Evolutionary conservation across 1,140 invertebrate genomes (phyloP).

Genomic region (Drosophila repletoides): DNA sequence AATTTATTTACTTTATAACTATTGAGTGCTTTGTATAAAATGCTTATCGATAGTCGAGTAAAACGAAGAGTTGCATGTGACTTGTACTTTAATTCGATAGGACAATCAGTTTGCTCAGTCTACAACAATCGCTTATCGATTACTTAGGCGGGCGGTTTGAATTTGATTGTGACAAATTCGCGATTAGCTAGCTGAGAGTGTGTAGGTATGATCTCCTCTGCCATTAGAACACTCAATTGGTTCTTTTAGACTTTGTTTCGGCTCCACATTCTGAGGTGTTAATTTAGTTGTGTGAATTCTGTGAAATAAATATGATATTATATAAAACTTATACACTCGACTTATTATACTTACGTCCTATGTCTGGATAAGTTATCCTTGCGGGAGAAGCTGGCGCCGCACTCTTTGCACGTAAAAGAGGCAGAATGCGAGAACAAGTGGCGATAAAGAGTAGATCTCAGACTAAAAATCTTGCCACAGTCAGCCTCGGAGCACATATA

Average conservation of each 20-base stretch:
- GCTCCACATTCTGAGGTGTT: too few species aligned
- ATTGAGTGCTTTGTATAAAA: constrained; percentile 6
- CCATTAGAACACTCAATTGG: neutral
- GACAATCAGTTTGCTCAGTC: too few species aligned
- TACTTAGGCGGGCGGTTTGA: neutral
- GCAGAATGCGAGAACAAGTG: constrained; percentile 6
- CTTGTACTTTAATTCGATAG: too few species aligned
- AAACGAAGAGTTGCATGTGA: constrained; percentile 8
- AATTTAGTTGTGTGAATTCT: neutral
- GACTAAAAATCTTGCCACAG: constrained; percentile 16
- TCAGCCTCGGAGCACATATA: constrained; percentile 16
- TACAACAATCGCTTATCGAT: too few species aligned
- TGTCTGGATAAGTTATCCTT: constrained; percentile 28
- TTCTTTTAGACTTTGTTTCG: neutral
- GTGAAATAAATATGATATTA: neutral
- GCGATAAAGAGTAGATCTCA: constrained; percentile 15
- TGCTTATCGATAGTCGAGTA: constrained; percentile 12
- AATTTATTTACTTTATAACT: constrained; percentile 16
- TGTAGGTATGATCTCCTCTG: constrained; percentile 13
- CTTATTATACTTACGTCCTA: neutral
- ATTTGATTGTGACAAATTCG: constrained; percentile 5
- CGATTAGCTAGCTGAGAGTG: neutral
- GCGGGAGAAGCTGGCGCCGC: constrained; percentile 4
- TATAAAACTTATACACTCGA: neutral
- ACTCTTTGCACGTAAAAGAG: constrained; percentile 5